A percentile compares a stretch with the other conserved stretches of the same genome.
Conservation (phyloP, 2,888 invertebrate genomes). For the Lochmaea capreae region DNA sequence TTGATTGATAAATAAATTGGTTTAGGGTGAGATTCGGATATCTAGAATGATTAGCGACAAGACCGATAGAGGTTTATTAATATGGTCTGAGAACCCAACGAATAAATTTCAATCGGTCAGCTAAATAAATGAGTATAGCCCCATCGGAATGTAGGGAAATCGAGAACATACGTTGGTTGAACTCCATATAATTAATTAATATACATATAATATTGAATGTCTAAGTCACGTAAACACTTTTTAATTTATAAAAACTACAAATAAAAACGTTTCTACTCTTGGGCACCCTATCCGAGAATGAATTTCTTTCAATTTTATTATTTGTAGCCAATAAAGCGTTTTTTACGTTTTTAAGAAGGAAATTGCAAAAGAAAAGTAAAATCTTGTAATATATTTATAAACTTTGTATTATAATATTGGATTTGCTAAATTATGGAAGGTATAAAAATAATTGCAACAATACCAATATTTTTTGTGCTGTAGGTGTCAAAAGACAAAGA, state of each 20-base stretch:
- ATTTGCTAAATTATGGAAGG: not conserved
- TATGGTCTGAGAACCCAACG: not conserved
- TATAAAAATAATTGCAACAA: conserved; percentile 1
- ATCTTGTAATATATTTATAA: not conserved
- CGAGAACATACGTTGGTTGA: not conserved
- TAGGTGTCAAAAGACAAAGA: conserved; percentile 2
- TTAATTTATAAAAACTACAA: no score
- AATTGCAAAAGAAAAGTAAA: no score
- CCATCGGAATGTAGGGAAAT: not conserved
- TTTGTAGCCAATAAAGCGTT: no score
- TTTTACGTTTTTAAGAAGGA: no score
- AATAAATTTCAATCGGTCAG: not conserved
- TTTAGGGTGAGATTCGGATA: not conserved
- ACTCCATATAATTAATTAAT: not conserved
- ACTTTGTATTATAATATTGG: not conserved
- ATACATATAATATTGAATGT: no score
- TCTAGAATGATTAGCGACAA: conserved; percentile 7
- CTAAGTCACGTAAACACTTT: no score
- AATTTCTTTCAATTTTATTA: no score
- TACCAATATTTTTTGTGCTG: not conserved
- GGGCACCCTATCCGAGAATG: no score
- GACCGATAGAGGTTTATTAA: conserved; percentile 1
- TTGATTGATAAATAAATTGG: conserved; percentile 1
- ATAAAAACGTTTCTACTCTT: no score
- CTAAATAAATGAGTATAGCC: not conserved